Evolutionary conservation across 2,113 vertebrate genomes (phyloP), one percentile per base, ranked within the genome.

Genomic region (Fulmarus glacialis): DNA sequence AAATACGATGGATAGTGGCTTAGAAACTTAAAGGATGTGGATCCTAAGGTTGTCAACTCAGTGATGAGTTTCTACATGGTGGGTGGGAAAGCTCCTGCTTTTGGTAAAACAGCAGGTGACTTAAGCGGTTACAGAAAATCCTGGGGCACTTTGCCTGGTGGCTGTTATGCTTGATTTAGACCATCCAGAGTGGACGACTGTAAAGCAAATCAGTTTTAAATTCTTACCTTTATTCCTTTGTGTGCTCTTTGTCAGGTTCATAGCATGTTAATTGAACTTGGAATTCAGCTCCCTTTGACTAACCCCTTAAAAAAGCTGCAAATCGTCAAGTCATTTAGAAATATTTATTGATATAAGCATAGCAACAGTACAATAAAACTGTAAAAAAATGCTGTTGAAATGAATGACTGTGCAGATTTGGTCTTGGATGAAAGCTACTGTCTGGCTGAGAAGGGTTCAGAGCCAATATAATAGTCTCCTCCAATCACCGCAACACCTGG

Each of bases 41-140:
- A 99, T 99, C 98, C 95, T 97, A 98, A 95, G 96, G 93, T 97
- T 98, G 97, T 98, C 85, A 97, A 98, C 96, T 97, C 91, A 94
- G 96, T 98, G 98, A 99, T 99, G 98, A 99, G 97, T 96, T 96
- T 98, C 97, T 97, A 97, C 94, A 97, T 97, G 97, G 96, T 93
- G 82, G 96, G 95, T 97, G 97, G 93, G 89, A 98, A 99, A 98
- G 95, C 92, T 98, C 81, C 95, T 96, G 96, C 97, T 98, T 99
- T 98, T 99, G 97, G 98, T 93, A 98, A 98, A 98, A 98, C 88
- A 98, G 96, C 98, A 98, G 98, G 98, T 98, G 97, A 98, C 98
- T 97, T 95, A 88, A 97, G 94, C 96, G 55, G 78, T 93, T 93
- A 95, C 92, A 97, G 95, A 95, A 98, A 86, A 97, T 96, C 96